Evolutionary conservation across 2,888 invertebrate species (phyloP), one percentile per base, ranked within the genome.

Genomic region (Heliconius ethilla): DNA sequence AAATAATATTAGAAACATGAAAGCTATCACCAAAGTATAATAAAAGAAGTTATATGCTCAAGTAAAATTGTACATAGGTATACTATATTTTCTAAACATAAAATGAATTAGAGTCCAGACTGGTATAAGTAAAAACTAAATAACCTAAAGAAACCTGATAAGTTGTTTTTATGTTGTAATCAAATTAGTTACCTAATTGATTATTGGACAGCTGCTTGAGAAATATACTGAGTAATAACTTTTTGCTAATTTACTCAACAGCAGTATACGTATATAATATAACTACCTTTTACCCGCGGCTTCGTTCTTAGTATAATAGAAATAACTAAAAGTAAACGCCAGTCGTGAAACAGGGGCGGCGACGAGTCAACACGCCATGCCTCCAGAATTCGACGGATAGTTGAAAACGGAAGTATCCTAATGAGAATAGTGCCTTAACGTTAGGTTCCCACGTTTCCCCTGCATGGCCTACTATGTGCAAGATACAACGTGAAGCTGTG

Each of bases 71-170:
- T 6, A 51, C 4, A 18, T 18, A 33, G 9, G 7, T 33, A 33
- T 10, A 22, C 33, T 22, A 37, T 37, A 73, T 18, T 40, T 59
- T 62, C 73, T 73, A 33, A 62, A 37, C 25, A 62, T 22, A 6
- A 62, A 62, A 62, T 62, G 37, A 33, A 73, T 73, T 55, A 73
- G 3, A 27, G 27, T 18, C 70, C 29, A 29, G 51, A 51, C 29
- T 18, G 29, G 70, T 51, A 55, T 33, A 37, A 11, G n/a, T 73
- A 73, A 73, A 73, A 62, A 73, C 37, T 37, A 25, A 59, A 33
- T 73, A 62, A 37, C 29, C 51, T 25, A 62, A 73, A 73, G 62
- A 73, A 73, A 73, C 73, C 73, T 62, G 73, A 25, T 73, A 73
- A 73, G 33, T 62, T 33, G 33, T 55, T 73, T 51, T 73, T 62